phyloP scores from a whole-genome alignment of 2,888 invertebrate genomes.

The Maniola hyperantus region DNA sequence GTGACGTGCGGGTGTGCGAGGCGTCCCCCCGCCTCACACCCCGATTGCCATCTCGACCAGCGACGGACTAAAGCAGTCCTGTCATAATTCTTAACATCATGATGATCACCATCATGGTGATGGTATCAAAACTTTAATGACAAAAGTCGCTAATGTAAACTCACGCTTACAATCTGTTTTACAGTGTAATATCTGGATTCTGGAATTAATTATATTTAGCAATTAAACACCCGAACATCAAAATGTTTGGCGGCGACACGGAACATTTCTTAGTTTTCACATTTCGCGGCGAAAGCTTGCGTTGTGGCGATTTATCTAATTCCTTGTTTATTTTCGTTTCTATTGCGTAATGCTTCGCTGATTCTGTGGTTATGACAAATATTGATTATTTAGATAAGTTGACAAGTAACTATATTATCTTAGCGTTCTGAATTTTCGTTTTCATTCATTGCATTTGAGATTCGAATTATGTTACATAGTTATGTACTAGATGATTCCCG shows the following conservation, averaged over 20 bases:
- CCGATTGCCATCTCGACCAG: too few species aligned
- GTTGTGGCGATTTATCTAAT: constrained; percentile 59
- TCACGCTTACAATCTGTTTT: constrained; percentile 44
- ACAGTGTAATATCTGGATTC: constrained; percentile 47
- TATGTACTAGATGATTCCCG: too few species aligned
- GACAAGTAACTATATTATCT: not conserved
- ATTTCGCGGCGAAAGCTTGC: constrained; percentile 49
- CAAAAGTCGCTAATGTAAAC: not conserved
- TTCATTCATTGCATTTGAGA: not conserved
- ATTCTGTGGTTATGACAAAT: constrained; percentile 44
- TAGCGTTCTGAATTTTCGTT: not conserved
- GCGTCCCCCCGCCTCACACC: too few species aligned
- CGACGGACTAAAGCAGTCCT: too few species aligned
- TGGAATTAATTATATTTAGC: constrained; percentile 73
- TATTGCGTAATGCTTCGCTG: constrained; percentile 49
- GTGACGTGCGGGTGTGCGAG: too few species aligned
- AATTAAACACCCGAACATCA: constrained; percentile 71
- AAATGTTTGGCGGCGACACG: constrained; percentile 72
- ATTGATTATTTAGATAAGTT: constrained; percentile 37
- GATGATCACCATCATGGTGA: too few species aligned
- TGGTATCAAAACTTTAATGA: too few species aligned
- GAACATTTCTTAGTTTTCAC: constrained; percentile 68
- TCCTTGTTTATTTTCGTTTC: constrained; percentile 63
- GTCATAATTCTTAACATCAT: too few species aligned
- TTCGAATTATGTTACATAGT: too few species aligned